Conservation (phyloP, 1,140 invertebrate genomes). For the Conus betulinus region DNA sequence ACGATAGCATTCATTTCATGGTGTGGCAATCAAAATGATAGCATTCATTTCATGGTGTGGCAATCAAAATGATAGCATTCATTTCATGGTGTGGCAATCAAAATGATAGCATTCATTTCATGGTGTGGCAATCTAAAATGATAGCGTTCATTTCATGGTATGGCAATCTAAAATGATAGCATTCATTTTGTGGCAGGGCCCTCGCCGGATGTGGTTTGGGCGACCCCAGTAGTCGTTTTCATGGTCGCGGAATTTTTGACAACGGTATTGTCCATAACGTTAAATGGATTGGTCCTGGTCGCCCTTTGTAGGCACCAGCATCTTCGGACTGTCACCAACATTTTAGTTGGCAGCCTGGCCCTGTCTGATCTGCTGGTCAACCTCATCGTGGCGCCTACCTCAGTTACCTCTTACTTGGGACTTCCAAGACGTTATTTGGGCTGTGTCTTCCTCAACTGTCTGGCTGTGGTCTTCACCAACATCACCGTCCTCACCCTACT, state of each 20-base stretch:
- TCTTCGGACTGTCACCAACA: conserved; percentile 76
- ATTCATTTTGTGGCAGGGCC: too few relatives aligned
- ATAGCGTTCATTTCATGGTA: too few relatives aligned
- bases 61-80: too few relatives aligned
- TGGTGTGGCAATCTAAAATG: too few relatives aligned
- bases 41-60: too few relatives aligned
- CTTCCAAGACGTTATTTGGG: conserved; percentile 61
- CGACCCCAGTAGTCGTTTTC: too few relatives aligned
- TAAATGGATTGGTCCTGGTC: conserved; percentile 73
- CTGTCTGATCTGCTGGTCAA: conserved; percentile 76
- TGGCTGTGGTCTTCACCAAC: conserved; percentile 69
- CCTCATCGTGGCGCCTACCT: conserved; percentile 66
- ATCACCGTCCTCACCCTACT: conserved; percentile 71
- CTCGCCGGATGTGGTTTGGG: too few relatives aligned
- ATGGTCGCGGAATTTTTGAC: background rate
- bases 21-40: too few relatives aligned
- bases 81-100: too few relatives aligned
- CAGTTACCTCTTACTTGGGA: conserved; percentile 64
- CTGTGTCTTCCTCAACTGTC: conserved; percentile 69
- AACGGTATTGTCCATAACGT: background rate
- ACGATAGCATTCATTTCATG: too few relatives aligned
- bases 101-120: too few relatives aligned
- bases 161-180: too few relatives aligned
- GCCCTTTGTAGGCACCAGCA: conserved; percentile 70
- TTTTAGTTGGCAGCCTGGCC: conserved; percentile 76